phyloP scores from a whole-genome alignment of 2,888 invertebrate species.

The Schizotus pectinicornis region DNA sequence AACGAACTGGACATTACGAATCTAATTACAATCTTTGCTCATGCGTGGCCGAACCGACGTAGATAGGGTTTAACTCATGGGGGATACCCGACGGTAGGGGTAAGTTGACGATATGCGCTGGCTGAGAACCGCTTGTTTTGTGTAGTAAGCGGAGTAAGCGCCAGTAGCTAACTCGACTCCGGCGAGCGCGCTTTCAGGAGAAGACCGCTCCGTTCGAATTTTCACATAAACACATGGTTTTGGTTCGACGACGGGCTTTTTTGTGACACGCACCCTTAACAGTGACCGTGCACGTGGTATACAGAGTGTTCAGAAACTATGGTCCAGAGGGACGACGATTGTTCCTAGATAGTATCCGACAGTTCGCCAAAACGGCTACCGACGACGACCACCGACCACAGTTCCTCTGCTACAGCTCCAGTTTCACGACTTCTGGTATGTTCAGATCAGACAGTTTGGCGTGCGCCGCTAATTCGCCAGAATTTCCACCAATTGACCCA shows the following conservation, averaged over 20 bases:
- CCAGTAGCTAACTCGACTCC: constrained; percentile 47
- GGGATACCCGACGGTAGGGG: constrained; percentile 56
- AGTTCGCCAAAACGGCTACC: too few relatives aligned
- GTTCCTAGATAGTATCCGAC: not conserved
- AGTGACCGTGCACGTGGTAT: not conserved
- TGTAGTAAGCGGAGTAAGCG: constrained; percentile 23
- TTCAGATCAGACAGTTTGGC: constrained; percentile 9
- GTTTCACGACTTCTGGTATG: constrained; percentile 43
- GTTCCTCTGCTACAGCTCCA: constrained; percentile 27
- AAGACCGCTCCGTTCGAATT: too few relatives aligned
- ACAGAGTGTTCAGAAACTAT: not conserved
- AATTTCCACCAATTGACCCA: not conserved
- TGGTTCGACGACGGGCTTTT: constrained; percentile 5
- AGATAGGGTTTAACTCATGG: constrained; percentile 53
- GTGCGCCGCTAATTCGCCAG: not conserved
- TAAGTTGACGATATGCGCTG: constrained; percentile 47
- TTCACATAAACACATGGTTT: constrained; percentile 1
- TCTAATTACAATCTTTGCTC: constrained; percentile 63
- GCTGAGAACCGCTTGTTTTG: constrained; percentile 45
- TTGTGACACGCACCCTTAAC: not conserved
- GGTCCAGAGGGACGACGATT: not conserved
- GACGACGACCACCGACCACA: constrained; percentile 1
- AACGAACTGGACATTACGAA: constrained; percentile 63
- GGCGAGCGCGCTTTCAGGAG: constrained; percentile 23
- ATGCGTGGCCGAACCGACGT: constrained; percentile 57